A percentile compares a stretch with the other conserved stretches of the same genome.
Conservation (phyloP, 1,140 invertebrate genomes). For the Diorhabda carinulata region DNA sequence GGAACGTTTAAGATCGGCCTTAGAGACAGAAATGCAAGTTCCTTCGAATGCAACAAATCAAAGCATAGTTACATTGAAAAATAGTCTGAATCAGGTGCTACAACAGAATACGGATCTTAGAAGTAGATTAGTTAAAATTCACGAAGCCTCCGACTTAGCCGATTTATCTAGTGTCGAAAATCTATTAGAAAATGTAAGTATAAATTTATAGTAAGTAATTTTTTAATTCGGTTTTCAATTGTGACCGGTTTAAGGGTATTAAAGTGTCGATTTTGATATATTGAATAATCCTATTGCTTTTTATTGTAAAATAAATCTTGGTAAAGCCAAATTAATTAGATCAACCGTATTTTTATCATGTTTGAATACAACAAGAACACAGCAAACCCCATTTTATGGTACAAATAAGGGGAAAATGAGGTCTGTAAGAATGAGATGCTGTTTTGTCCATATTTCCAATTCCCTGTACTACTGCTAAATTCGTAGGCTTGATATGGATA, state of each 20-base stretch:
- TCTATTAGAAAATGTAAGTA: conserved; percentile 49
- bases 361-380: too few species aligned
- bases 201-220: neutral
- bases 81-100: conserved; percentile 60
- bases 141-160: conserved; percentile 58
- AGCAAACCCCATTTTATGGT: too few species aligned
- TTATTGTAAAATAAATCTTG: too few species aligned
- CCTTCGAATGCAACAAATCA: conserved; percentile 35
- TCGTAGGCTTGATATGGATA: neutral
- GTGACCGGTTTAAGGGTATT: neutral
- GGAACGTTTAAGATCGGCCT: conserved; percentile 56
- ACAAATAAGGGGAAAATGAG: too few species aligned
- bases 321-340: too few species aligned
- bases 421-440: too few species aligned
- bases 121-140: conserved; percentile 62
- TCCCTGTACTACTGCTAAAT: too few species aligned
- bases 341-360: too few species aligned
- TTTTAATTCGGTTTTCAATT: neutral
- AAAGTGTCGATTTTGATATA: neutral
- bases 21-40: conserved; percentile 52
- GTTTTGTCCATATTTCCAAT: too few species aligned
- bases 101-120: conserved; percentile 72
- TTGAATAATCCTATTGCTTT: too few species aligned
- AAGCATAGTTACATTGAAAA: conserved; percentile 53
- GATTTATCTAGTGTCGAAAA: conserved; percentile 54